Conservation (phyloP, 92 coral and sea anemone genomes). For the Phenganax stokvisi region DNA sequence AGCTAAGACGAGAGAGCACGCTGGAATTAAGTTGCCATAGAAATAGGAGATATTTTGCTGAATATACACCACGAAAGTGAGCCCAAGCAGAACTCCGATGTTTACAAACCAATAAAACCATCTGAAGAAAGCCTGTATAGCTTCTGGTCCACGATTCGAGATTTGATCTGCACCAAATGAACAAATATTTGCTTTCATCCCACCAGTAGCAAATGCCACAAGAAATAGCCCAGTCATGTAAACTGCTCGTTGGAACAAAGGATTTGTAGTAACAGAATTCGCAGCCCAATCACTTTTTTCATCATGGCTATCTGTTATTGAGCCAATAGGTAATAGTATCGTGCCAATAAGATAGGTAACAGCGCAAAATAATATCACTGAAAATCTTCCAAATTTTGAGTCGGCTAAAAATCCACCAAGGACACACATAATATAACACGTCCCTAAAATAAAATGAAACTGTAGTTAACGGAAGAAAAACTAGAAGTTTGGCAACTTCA, state of each 20-base stretch:
- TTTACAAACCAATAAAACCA: slow-evolving; percentile 97
- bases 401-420: slow-evolving; percentile 88
- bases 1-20: slow-evolving; percentile 58
- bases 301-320: slow-evolving; percentile 42
- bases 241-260: slow-evolving; percentile 29
- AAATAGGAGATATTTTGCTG: slow-evolving; percentile 63
- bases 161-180: slow-evolving; percentile 98
- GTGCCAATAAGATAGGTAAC: slow-evolving; percentile 51
- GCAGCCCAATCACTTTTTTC: slow-evolving; percentile 22
- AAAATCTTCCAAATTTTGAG: slow-evolving; percentile 60
- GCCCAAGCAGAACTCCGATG: slow-evolving; percentile 73
- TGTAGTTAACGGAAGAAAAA: neutral
- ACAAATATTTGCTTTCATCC: slow-evolving; percentile 85
- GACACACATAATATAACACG: slow-evolving; percentile 65
- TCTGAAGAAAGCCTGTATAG: slow-evolving; percentile 71
- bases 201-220: slow-evolving; percentile 89
- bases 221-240: slow-evolving; percentile 56
- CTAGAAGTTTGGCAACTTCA: no score
- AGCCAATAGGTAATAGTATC: slow-evolving; percentile 52
- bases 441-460: slow-evolving; percentile 48
- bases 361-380: slow-evolving; percentile 27
- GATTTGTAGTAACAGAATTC: neutral
- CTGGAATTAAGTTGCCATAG: slow-evolving; percentile 70
- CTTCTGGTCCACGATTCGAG: slow-evolving; percentile 64
- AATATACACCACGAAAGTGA: slow-evolving; percentile 68